Evolutionary conservation across 1,140 invertebrate species (phyloP).

Genomic region (Aphelenchoides fujianensis): DNA sequence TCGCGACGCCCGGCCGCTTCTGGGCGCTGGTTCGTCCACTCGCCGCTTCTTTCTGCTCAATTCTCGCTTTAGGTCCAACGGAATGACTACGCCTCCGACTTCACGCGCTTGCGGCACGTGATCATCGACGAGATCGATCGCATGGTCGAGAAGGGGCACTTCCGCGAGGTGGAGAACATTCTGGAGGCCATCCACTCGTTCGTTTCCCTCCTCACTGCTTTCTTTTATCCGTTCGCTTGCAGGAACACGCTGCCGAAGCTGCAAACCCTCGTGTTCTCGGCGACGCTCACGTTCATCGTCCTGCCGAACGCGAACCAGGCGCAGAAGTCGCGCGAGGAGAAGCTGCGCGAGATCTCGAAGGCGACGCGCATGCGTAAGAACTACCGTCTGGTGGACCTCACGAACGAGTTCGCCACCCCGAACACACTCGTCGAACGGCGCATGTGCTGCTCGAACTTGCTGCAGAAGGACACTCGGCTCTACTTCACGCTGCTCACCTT

Average conservation of each 20-base stretch:
- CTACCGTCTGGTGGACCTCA: conserved; percentile 89
- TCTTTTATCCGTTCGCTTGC: background rate
- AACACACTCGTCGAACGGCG: conserved; percentile 77
- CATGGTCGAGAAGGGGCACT: conserved; percentile 94
- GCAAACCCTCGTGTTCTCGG: conserved; percentile 95
- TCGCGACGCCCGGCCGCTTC: conserved; percentile 88
- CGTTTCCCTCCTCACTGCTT: background rate
- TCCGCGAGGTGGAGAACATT: conserved; percentile 81
- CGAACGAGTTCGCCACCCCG: conserved; percentile 72
- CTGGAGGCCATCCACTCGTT: conserved; percentile 77
- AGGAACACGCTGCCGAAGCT: conserved; percentile 59
- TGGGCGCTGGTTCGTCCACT: conserved; percentile 74
- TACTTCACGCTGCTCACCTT: conserved; percentile 85
- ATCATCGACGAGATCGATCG: conserved; percentile 97
- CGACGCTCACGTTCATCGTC: conserved; percentile 78
- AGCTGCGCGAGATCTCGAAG: conserved; percentile 27
- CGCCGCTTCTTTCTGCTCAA: background rate
- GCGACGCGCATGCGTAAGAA: conserved; percentile 74
- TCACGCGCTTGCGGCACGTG: conserved; percentile 70
- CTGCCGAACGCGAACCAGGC: conserved; percentile 12
- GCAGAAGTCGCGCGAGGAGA: conserved; percentile 56
- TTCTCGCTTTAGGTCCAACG: conserved; percentile 28
- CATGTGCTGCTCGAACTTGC: conserved; percentile 69
- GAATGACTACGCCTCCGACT: conserved; percentile 61
- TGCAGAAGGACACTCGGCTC: conserved; percentile 85